Evolutionary conservation across 2,797 vertebrate species (phyloP).

Genomic region (Alauda arvensis): DNA sequence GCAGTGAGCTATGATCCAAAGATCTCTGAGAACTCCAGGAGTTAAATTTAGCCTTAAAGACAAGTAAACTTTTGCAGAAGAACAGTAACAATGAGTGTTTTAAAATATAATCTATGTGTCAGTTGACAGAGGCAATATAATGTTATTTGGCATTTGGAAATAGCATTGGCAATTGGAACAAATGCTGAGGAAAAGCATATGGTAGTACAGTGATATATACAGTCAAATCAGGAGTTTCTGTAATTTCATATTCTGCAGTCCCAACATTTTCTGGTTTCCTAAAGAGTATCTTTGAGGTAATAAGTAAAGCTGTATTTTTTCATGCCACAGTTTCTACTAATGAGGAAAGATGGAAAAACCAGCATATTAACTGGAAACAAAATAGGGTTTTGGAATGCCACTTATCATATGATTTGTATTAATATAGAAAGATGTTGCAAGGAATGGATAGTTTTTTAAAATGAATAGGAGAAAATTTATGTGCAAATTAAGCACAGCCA

Average conservation of each 20-base stretch:
- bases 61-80: not conserved
- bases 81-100: not conserved
- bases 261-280: not conserved
- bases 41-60: not conserved
- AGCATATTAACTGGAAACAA: not conserved
- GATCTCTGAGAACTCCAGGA: not conserved
- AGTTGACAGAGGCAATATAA: not conserved
- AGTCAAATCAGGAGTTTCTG: not conserved
- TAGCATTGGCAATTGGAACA: not conserved
- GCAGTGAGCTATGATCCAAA: not conserved
- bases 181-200: not conserved
- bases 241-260: not conserved
- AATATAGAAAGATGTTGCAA: not conserved
- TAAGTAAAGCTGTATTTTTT: not conserved
- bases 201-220: not conserved
- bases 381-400: not conserved
- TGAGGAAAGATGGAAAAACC: not conserved
- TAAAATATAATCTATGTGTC: not conserved
- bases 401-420: not conserved
- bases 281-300: not conserved
- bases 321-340: not conserved
- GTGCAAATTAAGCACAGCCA: not conserved
- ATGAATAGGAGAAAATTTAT: not conserved
- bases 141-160: not conserved
- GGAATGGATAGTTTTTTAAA: not conserved